Base-by-base conservation (phyloP, 1,140 invertebrate genomes). In the Kradibia gibbosae region DNA sequence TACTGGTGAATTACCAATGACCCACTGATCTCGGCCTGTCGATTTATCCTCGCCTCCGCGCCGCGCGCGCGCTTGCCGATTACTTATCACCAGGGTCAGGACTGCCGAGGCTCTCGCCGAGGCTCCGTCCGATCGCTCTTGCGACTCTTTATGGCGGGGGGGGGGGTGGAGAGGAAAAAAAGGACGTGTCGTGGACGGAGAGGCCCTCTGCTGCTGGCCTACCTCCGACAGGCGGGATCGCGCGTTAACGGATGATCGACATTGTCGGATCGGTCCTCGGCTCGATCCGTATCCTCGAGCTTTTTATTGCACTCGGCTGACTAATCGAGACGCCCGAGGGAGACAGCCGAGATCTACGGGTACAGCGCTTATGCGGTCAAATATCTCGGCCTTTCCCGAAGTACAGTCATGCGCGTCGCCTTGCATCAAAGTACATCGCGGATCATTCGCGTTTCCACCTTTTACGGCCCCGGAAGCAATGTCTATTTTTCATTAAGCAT, bases 181-280 rank as follows among this genome's bases (percentile, higher is more conserved):
- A 48, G 7, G 8, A 17, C 8, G 7, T 10, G 7, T 17, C n/a
- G 15, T 25, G 22, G 8, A 8, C 55, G 22, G 8, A 57, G 5
- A 10, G 55, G 15, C 15, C 5, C 55, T n/a, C 55, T n/a, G 55
- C 5, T 57, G 22, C n/a, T n/a, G 7, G 55, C 55, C 5, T 57
- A 13, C 55, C 1, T 67, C 36, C 36, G 65, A 11, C 42, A 42
- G 17, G 22, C 28, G 22, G 10, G 42, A 71, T 71, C 25, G 39
- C 22, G 22, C 25, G n/a, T n/a, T 71, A 71, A 71, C 42, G 39
- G 67, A 71, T 45, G 42, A 71, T 71, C 22, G 42, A 71, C 42
- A 48, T 71, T 71, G 42, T 28, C 42, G 10, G n/a, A 0, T 48
- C 7, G 67, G 34, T 62, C n/a, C 57, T 25, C 28, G 7, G 15